Percentiles rank a stretch among this genome's conserved stretches.
phyloP scores from a whole-genome alignment of 2,113 vertebrate genomes.

The Chelonoidis abingdonii region DNA sequence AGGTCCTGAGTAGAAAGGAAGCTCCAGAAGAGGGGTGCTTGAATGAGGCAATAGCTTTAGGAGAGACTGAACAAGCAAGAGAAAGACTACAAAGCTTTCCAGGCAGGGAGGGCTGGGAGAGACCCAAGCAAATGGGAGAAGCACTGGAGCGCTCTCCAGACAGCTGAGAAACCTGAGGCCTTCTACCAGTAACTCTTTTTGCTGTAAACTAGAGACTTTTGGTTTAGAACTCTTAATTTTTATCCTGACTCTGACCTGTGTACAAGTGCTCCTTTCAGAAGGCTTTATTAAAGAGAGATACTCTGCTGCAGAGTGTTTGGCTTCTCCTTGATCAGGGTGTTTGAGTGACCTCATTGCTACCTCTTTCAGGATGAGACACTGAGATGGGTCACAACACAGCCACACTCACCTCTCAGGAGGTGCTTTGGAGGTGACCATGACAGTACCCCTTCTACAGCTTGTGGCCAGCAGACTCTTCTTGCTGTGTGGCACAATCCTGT shows the following conservation, averaged over 20 bases:
- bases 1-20: background rate
- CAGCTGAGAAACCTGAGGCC: background rate
- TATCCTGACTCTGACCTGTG: background rate
- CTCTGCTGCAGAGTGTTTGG: background rate
- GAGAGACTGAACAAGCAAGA: no score
- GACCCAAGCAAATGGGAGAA: background rate
- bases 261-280: background rate
- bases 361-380: background rate
- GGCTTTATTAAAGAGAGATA: background rate
- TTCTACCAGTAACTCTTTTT: background rate
- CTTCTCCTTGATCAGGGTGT: background rate
- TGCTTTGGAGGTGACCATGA: background rate
- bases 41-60: background rate
- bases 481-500: background rate
- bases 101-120: background rate
- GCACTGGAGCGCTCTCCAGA: background rate
- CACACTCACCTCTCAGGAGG: background rate
- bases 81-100: no score
- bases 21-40: background rate
- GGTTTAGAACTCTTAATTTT: background rate
- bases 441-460: background rate
- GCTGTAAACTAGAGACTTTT: background rate
- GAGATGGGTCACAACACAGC: background rate
- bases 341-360: background rate
- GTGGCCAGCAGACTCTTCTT: background rate